Conservation (phyloP, 2,888 invertebrate genomes). For the Agrilus mali region DNA sequence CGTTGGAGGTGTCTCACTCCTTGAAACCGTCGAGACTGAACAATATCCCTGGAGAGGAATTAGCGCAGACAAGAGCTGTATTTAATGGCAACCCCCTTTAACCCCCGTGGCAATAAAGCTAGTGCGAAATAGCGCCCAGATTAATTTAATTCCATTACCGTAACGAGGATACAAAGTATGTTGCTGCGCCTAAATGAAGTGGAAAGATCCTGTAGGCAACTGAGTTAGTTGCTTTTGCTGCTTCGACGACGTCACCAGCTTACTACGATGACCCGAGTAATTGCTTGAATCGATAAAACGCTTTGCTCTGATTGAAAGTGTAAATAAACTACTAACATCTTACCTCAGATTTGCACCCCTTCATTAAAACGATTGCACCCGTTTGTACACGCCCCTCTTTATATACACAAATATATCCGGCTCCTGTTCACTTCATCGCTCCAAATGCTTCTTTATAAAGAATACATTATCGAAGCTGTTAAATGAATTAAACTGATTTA, state of each 20-base stretch:
- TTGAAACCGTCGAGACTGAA: conserved; percentile 11
- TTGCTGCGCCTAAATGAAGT: conserved; percentile 22
- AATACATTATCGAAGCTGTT: no score
- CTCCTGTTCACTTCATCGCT: no score
- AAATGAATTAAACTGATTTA: no score
- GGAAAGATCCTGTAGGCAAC: conserved; percentile 18
- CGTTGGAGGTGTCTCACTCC: no score
- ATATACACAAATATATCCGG: no score
- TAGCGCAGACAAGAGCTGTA: conserved; percentile 31
- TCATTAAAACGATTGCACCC: no score
- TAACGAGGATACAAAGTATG: conserved; percentile 42
- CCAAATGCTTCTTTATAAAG: no score
- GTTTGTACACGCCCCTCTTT: no score
- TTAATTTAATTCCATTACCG: conserved; percentile 44
- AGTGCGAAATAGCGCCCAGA: conserved; percentile 32
- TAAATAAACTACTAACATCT: conserved; percentile 11
- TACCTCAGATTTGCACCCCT: conserved; percentile 1
- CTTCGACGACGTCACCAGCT: conserved; percentile 12
- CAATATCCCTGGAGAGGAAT: conserved; percentile 28
- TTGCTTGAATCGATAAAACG: conserved; percentile 23
- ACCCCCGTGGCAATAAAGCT: conserved; percentile 28
- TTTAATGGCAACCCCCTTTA: conserved; percentile 26
- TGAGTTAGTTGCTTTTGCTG: conserved; percentile 9
- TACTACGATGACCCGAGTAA: conserved; percentile 23
- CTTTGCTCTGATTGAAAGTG: conserved; percentile 23